A percentile compares a stretch with the other conserved stretches of the same genome.
Conservation (phyloP, 2,888 invertebrate species). For the Arge pagana region DNA sequence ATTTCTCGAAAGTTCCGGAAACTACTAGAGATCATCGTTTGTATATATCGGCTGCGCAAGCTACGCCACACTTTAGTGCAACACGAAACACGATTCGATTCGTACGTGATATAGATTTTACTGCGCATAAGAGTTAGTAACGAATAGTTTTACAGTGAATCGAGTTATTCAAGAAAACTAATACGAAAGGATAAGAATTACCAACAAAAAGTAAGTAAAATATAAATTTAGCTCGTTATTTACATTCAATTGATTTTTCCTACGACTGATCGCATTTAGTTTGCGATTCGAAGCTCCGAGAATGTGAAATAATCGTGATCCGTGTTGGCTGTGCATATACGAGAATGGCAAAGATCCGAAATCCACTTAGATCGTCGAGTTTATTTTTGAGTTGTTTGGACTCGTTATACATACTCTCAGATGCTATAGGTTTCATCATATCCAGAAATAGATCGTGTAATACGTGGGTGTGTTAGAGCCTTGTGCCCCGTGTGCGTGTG, state of each 20-base stretch:
- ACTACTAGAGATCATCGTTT: conserved; percentile 64
- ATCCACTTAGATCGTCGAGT: conserved; percentile 27
- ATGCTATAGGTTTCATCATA: conserved; percentile 47
- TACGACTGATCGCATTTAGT: too few relatives aligned
- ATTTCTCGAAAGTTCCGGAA: conserved; percentile 71
- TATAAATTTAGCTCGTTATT: background rate
- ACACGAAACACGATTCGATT: conserved; percentile 39
- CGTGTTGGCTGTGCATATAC: conserved; percentile 8
- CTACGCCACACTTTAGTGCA: conserved; percentile 59
- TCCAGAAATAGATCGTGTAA: conserved; percentile 51
- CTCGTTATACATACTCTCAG: conserved; percentile 30
- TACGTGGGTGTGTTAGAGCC: conserved; percentile 37
- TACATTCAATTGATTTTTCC: background rate
- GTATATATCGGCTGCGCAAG: conserved; percentile 66
- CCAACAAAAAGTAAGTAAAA: conserved; percentile 8
- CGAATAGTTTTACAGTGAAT: background rate
- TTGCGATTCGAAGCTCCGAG: too few relatives aligned
- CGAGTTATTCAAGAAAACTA: conserved; percentile 9
- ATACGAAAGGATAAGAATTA: conserved; percentile 1
- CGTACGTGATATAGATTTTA: conserved; percentile 26
- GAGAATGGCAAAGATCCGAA: conserved; percentile 16
- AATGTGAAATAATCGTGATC: conserved; percentile 8
- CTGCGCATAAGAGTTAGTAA: conserved; percentile 1
- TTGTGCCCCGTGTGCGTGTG: conserved; percentile 11
- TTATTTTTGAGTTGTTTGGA: conserved; percentile 42